Percentiles rank a stretch among this genome's conserved stretches.
phyloP scores from a whole-genome alignment of 1,140 invertebrate genomes.

The Drosophila leontia region DNA sequence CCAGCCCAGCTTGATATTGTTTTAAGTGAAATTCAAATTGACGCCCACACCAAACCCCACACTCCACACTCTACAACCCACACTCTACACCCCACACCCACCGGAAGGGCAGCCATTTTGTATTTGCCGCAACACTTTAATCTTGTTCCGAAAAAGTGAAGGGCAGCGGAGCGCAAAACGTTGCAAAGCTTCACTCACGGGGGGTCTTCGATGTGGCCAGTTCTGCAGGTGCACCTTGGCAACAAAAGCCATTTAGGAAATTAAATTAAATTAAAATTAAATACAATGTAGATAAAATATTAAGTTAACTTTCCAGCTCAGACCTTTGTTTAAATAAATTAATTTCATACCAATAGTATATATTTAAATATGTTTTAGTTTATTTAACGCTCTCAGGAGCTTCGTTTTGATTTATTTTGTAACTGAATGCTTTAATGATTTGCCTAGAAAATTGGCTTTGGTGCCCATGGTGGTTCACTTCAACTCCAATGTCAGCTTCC shows the following conservation, averaged over 20 bases:
- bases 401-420: background rate
- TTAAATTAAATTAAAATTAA: background rate
- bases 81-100: background rate
- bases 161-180: slow-evolving; percentile 40
- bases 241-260: background rate
- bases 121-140: slow-evolving; percentile 62
- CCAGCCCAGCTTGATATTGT: slow-evolving; percentile 34
- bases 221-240: slow-evolving; percentile 5
- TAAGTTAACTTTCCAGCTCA: background rate
- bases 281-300: background rate
- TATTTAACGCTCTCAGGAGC: too few species aligned
- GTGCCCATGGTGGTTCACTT: background rate
- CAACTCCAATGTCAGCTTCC: background rate
- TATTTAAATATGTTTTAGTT: background rate
- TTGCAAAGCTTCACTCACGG: slow-evolving; percentile 33
- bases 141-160: slow-evolving; percentile 51
- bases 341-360: background rate
- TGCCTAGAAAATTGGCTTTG: background rate
- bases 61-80: background rate
- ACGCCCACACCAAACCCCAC: slow-evolving; percentile 1
- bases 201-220: slow-evolving; percentile 42
- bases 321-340: background rate
- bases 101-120: slow-evolving; percentile 55
- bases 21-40: slow-evolving; percentile 57
- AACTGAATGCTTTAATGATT: background rate